Conservation (phyloP, 2,888 invertebrate genomes). For the Stegana nigrithorax region DNA sequence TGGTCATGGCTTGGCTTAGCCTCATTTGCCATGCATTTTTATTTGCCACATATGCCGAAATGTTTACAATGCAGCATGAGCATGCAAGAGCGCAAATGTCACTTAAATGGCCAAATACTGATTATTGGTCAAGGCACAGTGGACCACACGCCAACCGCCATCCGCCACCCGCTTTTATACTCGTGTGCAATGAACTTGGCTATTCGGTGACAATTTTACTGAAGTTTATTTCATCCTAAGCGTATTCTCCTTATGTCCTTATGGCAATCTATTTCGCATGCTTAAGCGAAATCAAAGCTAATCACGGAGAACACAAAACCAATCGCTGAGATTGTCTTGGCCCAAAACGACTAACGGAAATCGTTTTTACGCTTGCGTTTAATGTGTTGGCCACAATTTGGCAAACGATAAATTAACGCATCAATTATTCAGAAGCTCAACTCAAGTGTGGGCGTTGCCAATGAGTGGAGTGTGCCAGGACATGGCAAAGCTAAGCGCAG, state of each 20-base stretch:
- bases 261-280: background rate
- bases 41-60: conserved; percentile 61
- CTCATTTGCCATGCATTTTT: conserved; percentile 61
- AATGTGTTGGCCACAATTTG: conserved; percentile 51
- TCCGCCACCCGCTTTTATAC: background rate
- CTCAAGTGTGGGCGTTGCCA: background rate
- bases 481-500: no score
- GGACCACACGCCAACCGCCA: background rate
- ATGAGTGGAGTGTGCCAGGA: no score
- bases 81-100: conserved; percentile 46
- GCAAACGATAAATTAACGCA: conserved; percentile 58
- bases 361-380: background rate
- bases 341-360: background rate
- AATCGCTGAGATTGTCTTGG: conserved; percentile 9
- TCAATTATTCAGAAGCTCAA: conserved; percentile 54
- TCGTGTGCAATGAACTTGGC: background rate
- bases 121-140: conserved; percentile 43
- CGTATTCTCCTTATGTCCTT: background rate
- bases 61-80: no score
- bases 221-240: background rate
- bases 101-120: conserved; percentile 62
- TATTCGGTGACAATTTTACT: conserved; percentile 1
- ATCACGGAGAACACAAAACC: background rate
- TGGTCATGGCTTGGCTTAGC: no score
- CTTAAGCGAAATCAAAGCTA: background rate